Evolutionary conservation across 2,888 invertebrate genomes (phyloP).

Genomic region (Chorisops tibialis): DNA sequence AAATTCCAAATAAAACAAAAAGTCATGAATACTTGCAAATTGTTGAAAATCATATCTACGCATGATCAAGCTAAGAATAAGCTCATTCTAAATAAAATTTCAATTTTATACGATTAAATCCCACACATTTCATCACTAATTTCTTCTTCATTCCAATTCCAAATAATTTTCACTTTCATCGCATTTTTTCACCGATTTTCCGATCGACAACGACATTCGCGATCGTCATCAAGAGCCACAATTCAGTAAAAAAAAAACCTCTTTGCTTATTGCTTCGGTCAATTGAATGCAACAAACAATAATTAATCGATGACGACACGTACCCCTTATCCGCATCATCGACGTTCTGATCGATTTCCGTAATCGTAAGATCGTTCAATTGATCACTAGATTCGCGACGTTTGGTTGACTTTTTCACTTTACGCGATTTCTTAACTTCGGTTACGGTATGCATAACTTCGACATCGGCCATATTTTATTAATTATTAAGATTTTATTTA

Average conservation of each 20-base stretch:
- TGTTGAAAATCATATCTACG: too few species aligned
- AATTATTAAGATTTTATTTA: too few species aligned
- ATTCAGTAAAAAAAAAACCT: background rate
- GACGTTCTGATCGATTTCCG: constrained; percentile 69
- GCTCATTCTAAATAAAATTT: too few species aligned
- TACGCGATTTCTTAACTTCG: constrained; percentile 81
- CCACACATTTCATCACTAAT: background rate
- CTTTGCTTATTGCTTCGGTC: background rate
- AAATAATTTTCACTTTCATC: background rate
- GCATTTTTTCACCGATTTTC: background rate
- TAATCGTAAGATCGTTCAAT: constrained; percentile 78
- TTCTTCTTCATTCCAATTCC: background rate
- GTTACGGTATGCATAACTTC: constrained; percentile 83
- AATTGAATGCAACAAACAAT: background rate
- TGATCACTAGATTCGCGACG: constrained; percentile 74
- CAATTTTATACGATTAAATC: background rate
- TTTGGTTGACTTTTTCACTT: constrained; percentile 81
- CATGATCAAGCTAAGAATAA: too few species aligned
- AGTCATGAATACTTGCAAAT: too few species aligned
- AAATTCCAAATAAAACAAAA: too few species aligned
- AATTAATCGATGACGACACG: constrained; percentile 58
- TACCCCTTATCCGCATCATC: constrained; percentile 74
- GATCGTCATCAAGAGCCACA: background rate
- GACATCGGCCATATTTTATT: constrained; percentile 77
- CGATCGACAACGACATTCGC: background rate